Conservation (phyloP, 2,113 vertebrate genomes). For the Myrmecophaga tridactyla region DNA sequence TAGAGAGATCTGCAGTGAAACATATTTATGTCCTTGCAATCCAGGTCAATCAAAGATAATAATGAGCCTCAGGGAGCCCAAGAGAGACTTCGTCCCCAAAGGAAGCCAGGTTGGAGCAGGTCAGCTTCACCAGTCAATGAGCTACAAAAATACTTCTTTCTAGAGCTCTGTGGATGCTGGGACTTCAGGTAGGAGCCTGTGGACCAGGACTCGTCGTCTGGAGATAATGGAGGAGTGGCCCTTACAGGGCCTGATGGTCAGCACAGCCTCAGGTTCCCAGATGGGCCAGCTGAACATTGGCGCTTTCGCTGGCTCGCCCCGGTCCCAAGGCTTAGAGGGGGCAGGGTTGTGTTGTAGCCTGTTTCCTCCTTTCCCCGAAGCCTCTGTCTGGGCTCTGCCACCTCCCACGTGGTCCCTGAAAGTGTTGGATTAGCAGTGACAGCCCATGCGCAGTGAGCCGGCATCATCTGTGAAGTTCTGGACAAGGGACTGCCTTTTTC, state of each 20-base stretch:
- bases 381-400: background rate
- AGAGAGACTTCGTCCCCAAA: background rate
- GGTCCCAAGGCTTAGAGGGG: background rate
- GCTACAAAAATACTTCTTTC: background rate
- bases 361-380: background rate
- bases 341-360: background rate
- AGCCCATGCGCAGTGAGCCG: fast-evolving
- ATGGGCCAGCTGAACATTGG: background rate
- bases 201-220: background rate
- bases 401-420: background rate
- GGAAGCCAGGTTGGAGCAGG: background rate
- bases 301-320: background rate
- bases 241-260: background rate
- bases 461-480: too few species aligned
- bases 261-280: background rate
- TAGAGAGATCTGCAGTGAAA: background rate
- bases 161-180: background rate
- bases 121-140: background rate
- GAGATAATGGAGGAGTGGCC: background rate
- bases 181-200: too few species aligned
- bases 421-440: fast-evolving
- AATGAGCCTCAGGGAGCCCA: too few species aligned
- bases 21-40: too few species aligned
- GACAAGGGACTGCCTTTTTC: too few species aligned
- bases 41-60: background rate